A percentile compares a stretch with the other conserved stretches of the same genome.
phyloP scores from a whole-genome alignment of 2,797 vertebrate genomes.

The Scyliorhinus canicula region DNA sequence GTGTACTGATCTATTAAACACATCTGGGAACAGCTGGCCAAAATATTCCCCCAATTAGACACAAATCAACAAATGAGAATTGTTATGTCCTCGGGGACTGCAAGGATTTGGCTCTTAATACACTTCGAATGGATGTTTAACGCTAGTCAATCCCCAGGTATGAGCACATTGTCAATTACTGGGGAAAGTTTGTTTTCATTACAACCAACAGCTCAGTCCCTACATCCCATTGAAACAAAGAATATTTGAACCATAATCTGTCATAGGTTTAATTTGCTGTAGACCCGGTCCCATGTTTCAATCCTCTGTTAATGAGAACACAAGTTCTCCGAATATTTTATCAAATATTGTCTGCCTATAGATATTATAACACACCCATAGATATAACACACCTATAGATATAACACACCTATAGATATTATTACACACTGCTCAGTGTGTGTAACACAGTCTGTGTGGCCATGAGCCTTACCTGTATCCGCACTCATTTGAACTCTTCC shows the following conservation, averaged over 20 bases:
- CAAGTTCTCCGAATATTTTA: not conserved
- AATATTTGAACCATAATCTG: not conserved
- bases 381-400: no score
- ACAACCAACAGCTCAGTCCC: no score
- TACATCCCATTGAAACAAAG: not conserved
- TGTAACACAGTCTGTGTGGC: not conserved
- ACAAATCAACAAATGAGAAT: not conserved
- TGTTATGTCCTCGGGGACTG: no score
- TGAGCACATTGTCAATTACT: not conserved
- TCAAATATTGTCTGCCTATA: not conserved
- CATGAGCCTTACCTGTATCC: not conserved
- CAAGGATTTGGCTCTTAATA: not conserved
- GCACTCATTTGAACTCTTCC: not conserved
- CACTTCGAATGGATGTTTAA: not conserved
- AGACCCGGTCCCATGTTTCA: not conserved
- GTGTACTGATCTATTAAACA: not conserved
- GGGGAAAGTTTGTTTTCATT: not conserved
- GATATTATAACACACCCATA: not conserved
- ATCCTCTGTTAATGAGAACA: not conserved
- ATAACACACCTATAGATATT: no score
- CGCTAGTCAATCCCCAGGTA: not conserved
- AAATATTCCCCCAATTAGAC: not conserved
- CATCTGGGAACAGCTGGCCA: not conserved
- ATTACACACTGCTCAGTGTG: not conserved
- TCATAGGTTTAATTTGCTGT: not conserved